phyloP scores from a whole-genome alignment of 2,888 invertebrate genomes.

The Metopia argyrocephala region DNA sequence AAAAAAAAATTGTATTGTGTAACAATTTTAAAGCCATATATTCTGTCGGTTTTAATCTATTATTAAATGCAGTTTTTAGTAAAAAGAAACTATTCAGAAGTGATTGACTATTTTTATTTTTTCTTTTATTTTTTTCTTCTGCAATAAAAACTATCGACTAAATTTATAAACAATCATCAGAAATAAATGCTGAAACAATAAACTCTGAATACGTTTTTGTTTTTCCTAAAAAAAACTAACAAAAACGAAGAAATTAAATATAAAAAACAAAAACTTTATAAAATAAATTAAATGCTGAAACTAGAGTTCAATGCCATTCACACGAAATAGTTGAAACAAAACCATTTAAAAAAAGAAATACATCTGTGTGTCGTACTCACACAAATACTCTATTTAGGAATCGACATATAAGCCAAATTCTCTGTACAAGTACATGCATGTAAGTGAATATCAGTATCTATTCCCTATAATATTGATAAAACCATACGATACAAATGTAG shows the following conservation, averaged over 20 bases:
- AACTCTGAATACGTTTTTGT: conserved; percentile 46
- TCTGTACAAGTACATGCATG: not conserved
- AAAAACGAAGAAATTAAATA: conserved; percentile 26
- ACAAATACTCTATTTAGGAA: not conserved
- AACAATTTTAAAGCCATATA: no score
- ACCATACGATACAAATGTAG: not conserved
- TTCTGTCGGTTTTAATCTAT: no score
- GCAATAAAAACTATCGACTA: not conserved
- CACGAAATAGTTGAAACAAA: not conserved
- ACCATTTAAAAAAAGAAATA: no score
- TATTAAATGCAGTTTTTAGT: not conserved
- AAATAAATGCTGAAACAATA: conserved; percentile 46
- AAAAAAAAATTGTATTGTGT: no score
- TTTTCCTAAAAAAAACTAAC: conserved; percentile 44
- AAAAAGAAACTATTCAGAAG: no score
- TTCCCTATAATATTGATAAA: not conserved
- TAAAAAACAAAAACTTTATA: conserved; percentile 41
- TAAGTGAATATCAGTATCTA: not conserved
- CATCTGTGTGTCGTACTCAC: conserved; percentile 10
- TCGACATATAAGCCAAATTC: not conserved
- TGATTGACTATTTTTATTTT: no score
- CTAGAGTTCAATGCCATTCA: conserved; percentile 47
- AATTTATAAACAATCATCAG: conserved; percentile 17
- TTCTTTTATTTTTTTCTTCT: no score
- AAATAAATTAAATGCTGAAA: not conserved